These are phyloP conservation scores for Melanchra persicariae DNA, from an alignment of 2,888 invertebrate genomes.

Conservation along the genomic window DNA sequence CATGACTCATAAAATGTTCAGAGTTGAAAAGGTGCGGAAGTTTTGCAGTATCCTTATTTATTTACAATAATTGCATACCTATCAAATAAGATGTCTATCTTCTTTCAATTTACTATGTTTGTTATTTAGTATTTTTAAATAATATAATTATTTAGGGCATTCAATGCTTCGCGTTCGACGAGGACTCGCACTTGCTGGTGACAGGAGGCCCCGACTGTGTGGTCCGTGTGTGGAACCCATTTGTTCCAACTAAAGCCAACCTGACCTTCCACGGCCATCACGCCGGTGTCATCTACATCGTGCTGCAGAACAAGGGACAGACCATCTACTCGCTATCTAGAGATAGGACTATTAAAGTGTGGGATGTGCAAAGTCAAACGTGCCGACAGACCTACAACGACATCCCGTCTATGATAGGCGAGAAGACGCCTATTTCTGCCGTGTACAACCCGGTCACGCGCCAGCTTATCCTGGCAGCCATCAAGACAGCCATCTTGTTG, in stretches of 20 bases:
- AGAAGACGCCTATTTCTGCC: conserved; percentile 90
- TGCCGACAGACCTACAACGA: conserved; percentile 94
- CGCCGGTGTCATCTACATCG: conserved; percentile 92
- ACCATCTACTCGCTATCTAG: conserved; percentile 93
- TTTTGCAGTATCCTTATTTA: background rate
- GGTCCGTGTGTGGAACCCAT: conserved; percentile 95
- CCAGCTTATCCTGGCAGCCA: conserved; percentile 92
- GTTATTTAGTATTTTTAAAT: background rate
- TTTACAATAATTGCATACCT: no score
- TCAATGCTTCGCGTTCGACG: conserved; percentile 92
- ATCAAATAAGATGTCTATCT: no score
- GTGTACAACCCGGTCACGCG: conserved; percentile 93
- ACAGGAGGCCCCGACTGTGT: conserved; percentile 95
- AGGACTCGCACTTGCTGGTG: conserved; percentile 90
- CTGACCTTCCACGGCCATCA: conserved; percentile 93
- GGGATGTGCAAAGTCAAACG: conserved; percentile 92
- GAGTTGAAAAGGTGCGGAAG: conserved; percentile 85
- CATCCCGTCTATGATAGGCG: conserved; percentile 91
- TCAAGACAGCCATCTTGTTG: conserved; percentile 91
- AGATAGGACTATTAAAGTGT: conserved; percentile 94
- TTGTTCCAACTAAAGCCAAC: conserved; percentile 92
- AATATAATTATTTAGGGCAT: conserved; percentile 85
- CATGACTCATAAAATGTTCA: conserved; percentile 91
- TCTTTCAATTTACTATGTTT: background rate
- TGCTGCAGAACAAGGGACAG: conserved; percentile 92